phyloP scores from a whole-genome alignment of 2,888 invertebrate genomes.

The Spilarctia lutea region DNA sequence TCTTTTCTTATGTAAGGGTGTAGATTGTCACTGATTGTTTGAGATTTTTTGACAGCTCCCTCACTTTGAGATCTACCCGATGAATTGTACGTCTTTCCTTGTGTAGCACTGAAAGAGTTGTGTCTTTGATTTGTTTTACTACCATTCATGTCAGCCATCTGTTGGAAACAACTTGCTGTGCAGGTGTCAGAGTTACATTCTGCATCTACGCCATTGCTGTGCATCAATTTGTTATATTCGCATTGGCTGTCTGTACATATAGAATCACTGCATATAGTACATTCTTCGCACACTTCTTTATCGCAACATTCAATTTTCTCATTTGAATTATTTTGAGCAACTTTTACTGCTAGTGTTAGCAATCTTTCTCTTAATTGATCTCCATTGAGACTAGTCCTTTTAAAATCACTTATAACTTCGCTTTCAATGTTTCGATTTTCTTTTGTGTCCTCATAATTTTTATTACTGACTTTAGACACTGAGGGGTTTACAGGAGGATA shows the following conservation, averaged over 20 bases:
- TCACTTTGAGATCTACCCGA: constrained; percentile 68
- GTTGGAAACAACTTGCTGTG: constrained; percentile 77
- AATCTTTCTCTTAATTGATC: constrained; percentile 89
- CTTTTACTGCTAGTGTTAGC: constrained; percentile 87
- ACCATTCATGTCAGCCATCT: constrained; percentile 67
- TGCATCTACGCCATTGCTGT: constrained; percentile 77
- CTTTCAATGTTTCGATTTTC: constrained; percentile 64
- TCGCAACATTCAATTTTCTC: constrained; percentile 85
- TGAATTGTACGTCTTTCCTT: constrained; percentile 74
- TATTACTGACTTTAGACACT: constrained; percentile 60
- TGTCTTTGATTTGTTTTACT: constrained; percentile 78
- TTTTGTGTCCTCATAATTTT: constrained; percentile 63
- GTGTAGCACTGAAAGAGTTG: constrained; percentile 82
- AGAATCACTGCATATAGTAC: constrained; percentile 83
- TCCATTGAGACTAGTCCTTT: constrained; percentile 86
- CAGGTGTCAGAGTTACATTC: constrained; percentile 81
- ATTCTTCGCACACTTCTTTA: constrained; percentile 83
- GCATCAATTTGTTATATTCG: constrained; percentile 82
- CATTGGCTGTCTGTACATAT: constrained; percentile 84
- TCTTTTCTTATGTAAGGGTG: constrained; percentile 86
- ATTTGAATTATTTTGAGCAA: constrained; percentile 75
- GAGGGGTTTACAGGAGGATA: constrained; percentile 70
- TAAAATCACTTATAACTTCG: constrained; percentile 78
- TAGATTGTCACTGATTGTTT: constrained; percentile 79
- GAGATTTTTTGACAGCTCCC: constrained; percentile 79